Evolutionary conservation across 2,113 vertebrate genomes (phyloP).

Genomic region (Coreoperca whiteheadi): DNA sequence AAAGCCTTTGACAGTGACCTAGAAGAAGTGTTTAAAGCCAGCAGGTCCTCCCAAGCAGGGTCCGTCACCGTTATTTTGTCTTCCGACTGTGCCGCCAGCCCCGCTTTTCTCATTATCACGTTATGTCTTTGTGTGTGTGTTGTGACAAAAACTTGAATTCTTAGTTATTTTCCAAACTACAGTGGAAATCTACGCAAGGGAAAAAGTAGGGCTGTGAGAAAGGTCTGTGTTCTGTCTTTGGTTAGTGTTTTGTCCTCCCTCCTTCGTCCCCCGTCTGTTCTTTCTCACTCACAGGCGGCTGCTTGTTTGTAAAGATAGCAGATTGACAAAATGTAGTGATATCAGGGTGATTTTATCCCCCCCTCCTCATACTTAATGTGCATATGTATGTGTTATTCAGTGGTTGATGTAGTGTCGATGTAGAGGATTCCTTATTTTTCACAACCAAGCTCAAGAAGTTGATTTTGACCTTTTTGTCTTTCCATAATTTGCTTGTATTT

Average conservation of each 20-base stretch:
- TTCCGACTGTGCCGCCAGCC: conserved; percentile 13
- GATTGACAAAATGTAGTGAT: conserved; percentile 73
- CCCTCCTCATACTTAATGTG: conserved; percentile 34
- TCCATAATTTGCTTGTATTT: conserved; percentile 22
- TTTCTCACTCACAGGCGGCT: conserved; percentile 21
- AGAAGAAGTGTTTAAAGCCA: conserved; percentile 59
- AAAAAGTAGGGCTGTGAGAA: conserved; percentile 41
- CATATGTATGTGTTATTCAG: conserved; percentile 36
- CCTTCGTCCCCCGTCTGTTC: neutral
- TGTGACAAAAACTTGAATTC: conserved; percentile 22
- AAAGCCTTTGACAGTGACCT: conserved; percentile 57
- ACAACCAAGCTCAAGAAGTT: conserved; percentile 23
- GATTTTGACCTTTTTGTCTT: conserved; percentile 17
- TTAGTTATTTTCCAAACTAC: conserved; percentile 22
- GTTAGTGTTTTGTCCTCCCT: conserved; percentile 73
- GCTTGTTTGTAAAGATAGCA: conserved; percentile 43
- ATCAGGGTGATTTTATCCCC: conserved; percentile 34
- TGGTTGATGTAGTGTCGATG: conserved; percentile 68
- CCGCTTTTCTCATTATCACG: conserved; percentile 19
- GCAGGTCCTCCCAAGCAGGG: conserved; percentile 45
- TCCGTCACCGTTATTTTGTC: conserved; percentile 20
- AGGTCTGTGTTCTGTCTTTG: conserved; percentile 75
- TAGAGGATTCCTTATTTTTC: conserved; percentile 44
- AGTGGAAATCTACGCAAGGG: conserved; percentile 38
- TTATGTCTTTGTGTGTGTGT: conserved; percentile 7